Base-by-base conservation (phyloP, 1,140 invertebrate genomes). In the Dreissena polymorpha region DNA sequence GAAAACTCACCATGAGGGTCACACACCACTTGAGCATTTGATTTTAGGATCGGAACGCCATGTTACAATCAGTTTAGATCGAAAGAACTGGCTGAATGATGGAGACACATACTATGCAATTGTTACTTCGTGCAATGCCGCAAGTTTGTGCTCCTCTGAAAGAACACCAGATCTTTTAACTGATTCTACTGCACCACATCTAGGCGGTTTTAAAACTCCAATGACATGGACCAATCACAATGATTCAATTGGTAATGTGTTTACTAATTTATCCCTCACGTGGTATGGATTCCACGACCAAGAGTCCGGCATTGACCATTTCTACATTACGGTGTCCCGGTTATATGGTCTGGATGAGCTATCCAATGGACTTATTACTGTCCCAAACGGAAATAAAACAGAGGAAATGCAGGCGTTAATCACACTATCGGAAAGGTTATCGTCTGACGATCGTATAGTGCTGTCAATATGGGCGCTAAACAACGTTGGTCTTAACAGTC, bases 111-210 rank as follows among this genome's bases (percentile, higher is more conserved):
- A 90, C 70, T 74, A 50, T 49, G 73, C 79, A 2, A 39, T 53
- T 14, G 86, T 90, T 12, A 85, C 87, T 0, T 85, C 84, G 1
- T 90, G 89, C 71, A 90, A 90, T 70, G 84, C 74, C 50, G 89
- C 88, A 10, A 79, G 63, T 25, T 67, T 90, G 6, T 90, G 89
- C 81, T 57, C 77, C 12, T 74, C 64, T 51, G 55, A 69, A 50
- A 50, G 65, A 8, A 76, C 72, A 60, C 63, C 74, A 16, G 25
- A 57, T 21, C 21, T 88, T 10, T 16, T 83, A 14, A 69, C 88
- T 25, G 89, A 90, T 69, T 80, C 69, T 21, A 85, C 85, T 0
- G 76, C 86, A 57, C 89, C 89, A 51, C 74, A 83, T 53, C 23
- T 85, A 10, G 88, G 88, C 10, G 80, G 81, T 14, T 86, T 89